phyloP scores from a whole-genome alignment of 2,797 vertebrate genomes.

The Dendrocincla fuliginosa region DNA sequence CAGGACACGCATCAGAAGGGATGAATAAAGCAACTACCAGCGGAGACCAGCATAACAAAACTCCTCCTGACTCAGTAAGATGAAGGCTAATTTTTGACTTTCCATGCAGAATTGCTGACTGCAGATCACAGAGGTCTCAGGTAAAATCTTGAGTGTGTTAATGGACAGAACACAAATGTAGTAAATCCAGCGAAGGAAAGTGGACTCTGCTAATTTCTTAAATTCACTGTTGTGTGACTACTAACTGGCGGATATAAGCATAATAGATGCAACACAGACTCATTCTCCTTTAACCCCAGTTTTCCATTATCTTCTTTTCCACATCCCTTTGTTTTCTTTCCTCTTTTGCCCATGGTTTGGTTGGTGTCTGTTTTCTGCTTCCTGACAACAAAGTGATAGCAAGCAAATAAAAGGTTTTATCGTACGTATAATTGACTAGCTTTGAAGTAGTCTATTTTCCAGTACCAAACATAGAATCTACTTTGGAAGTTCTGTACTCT shows the following conservation, averaged over 20 bases:
- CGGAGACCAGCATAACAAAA: background rate
- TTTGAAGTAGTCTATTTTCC: background rate
- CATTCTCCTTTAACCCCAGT: background rate
- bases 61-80: background rate
- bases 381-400: background rate
- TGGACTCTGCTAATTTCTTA: background rate
- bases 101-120: background rate
- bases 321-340: background rate
- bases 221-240: background rate
- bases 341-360: background rate
- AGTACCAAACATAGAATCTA: background rate
- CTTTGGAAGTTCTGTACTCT: background rate
- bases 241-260: background rate
- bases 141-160: background rate
- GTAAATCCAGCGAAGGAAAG: background rate
- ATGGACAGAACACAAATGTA: background rate
- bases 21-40: background rate
- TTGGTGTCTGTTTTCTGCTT: background rate
- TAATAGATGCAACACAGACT: background rate
- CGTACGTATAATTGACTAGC: background rate
- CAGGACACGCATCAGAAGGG: background rate
- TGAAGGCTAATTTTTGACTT: background rate
- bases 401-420: background rate
- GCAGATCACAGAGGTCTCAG: background rate
- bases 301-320: background rate